phyloP scores from a whole-genome alignment of 2,113 vertebrate species.

The Okapia johnstoni region DNA sequence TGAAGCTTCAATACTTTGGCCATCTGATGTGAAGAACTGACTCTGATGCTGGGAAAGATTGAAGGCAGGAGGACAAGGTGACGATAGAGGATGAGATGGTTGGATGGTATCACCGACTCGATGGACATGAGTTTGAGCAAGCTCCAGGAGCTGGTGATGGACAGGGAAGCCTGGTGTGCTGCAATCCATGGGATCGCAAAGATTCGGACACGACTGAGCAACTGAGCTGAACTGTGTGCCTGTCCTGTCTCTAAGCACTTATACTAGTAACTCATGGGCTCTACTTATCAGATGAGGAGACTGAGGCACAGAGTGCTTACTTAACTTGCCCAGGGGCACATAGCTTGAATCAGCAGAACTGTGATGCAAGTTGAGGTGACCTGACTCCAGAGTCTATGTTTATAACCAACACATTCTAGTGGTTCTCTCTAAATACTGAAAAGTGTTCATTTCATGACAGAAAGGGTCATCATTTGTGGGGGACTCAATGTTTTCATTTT shows the following conservation, averaged over 20 bases:
- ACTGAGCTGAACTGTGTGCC: background rate
- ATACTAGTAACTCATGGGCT: background rate
- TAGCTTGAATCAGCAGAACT: background rate
- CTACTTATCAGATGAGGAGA: background rate
- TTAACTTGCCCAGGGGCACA: background rate
- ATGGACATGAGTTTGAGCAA: background rate
- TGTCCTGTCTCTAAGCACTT: background rate
- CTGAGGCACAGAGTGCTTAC: background rate
- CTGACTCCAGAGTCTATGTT: background rate
- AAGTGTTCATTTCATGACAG: background rate
- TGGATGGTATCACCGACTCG: background rate
- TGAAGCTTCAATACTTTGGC: background rate
- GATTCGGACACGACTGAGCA: background rate
- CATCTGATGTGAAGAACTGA: background rate
- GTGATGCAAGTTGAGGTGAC: background rate
- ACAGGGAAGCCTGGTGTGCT: background rate
- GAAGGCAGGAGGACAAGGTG: background rate
- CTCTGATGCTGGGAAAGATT: background rate
- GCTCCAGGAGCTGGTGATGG: background rate
- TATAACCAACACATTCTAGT: background rate
- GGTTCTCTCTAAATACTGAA: background rate
- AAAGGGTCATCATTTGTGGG: background rate
- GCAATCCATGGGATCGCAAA: background rate
- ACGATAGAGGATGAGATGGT: background rate
- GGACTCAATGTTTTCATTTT: slow-evolving; percentile 23